Conservation (phyloP, 2,113 vertebrate species). For the Procavia capensis region DNA sequence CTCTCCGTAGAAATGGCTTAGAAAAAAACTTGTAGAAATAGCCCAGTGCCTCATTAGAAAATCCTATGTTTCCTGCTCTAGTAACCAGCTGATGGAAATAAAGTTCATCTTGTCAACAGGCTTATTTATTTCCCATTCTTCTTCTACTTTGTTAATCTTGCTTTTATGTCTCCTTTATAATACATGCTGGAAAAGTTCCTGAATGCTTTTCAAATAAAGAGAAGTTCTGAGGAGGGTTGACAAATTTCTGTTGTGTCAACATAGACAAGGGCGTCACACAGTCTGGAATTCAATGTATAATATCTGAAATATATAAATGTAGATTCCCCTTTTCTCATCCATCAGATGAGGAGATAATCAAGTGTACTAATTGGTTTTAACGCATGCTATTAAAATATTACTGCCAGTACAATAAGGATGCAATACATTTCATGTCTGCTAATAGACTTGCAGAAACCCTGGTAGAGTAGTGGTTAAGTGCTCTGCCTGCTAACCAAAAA, state of each 20-base stretch:
- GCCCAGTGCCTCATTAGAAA: constrained; percentile 56
- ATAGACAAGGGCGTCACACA: constrained; percentile 30
- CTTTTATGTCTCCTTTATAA: constrained; percentile 76
- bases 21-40: background rate
- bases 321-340: constrained; percentile 58
- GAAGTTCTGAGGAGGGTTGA: constrained; percentile 18
- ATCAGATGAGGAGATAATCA: constrained; percentile 66
- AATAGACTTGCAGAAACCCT: constrained; percentile 21
- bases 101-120: constrained; percentile 67
- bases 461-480: no score
- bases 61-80: constrained; percentile 43
- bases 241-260: constrained; percentile 74
- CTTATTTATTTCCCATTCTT: constrained; percentile 72
- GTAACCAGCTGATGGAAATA: constrained; percentile 59
- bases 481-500: no score
- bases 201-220: constrained; percentile 68
- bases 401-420: constrained; percentile 51
- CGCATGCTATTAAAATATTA: constrained; percentile 70
- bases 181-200: constrained; percentile 60
- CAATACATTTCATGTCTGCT: constrained; percentile 45
- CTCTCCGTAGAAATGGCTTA: background rate
- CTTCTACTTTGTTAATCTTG: constrained; percentile 59
- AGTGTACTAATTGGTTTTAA: constrained; percentile 73
- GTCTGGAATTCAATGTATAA: constrained; percentile 61
- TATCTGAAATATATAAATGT: constrained; percentile 65